Conservation (phyloP, 2,113 vertebrate genomes). For the Oncorhynchus gorbuscha region DNA sequence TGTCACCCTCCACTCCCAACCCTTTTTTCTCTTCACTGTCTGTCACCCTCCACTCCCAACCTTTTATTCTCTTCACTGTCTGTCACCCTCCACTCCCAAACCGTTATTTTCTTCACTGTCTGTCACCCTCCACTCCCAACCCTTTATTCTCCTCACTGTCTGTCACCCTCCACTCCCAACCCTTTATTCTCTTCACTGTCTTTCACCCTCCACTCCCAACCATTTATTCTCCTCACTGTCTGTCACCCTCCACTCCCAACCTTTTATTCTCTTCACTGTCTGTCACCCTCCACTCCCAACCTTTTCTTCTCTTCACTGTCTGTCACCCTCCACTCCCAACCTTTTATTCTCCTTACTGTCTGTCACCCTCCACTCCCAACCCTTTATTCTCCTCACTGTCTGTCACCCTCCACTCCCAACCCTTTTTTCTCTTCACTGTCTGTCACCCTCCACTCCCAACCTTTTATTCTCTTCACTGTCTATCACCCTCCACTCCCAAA, state of each 20-base stretch:
- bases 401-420: conserved; percentile 39
- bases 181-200: conserved; percentile 9
- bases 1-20: conserved; percentile 29
- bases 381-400: neutral
- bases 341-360: conserved; percentile 16
- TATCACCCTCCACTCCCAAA: conserved; percentile 24
- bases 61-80: conserved; percentile 9
- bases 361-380: conserved; percentile 17
- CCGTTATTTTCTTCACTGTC: neutral
- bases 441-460: conserved; percentile 16
- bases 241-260: conserved; percentile 16
- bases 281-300: too few species aligned
- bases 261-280: neutral
- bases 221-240: neutral
- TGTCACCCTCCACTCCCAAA: conserved; percentile 30
- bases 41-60: neutral
- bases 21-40: neutral
- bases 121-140: conserved; percentile 17
- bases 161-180: neutral
- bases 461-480: neutral
- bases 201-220: conserved; percentile 29
- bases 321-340: conserved; percentile 39
- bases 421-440: conserved; percentile 16
- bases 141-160: neutral
- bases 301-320: neutral